Evolutionary conservation across 1,140 invertebrate species (phyloP), one percentile per base, ranked within the genome.

Genomic region (Hylyphantes graminicola): DNA sequence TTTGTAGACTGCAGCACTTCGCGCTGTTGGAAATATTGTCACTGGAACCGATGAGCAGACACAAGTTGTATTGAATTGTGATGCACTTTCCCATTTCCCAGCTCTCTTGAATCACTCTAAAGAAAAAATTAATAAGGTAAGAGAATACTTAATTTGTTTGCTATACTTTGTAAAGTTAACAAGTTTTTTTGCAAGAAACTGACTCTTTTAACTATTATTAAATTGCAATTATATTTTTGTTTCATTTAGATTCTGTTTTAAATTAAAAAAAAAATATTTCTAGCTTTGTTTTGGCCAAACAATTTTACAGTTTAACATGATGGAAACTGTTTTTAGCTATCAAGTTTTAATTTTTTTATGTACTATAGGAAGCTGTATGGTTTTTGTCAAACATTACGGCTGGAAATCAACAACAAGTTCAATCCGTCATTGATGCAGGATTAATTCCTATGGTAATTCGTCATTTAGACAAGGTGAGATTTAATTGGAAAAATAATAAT

Each of bases 21-120:
- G 98, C 87, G 98, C 98, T 13, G 96, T 99, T 15, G 98, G 98
- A 48, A 99, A 99, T 91, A 99, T 99, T 88, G 98, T 99, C 0
- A 99, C 98, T 13, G 98, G 98, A 21, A 98, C 97, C 0, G 98
- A 99, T 90, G 97, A 99, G 86, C 98, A 99, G 90, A 99, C 98
- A 9, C 98, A 99, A 91, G 91, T 95, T 72, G 97, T 98, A 51
- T 92, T 98, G 64, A 96, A 97, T 89, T 96, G 94, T 90, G 96
- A 96, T 87, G 98, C 97, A 17, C 92, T 99, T 11, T 94, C 94
- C 74, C 96, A 99, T 90, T 92, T 98, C 74, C 91, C 92, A 8
- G 88, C 90, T 11, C 91, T 99, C 11, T 90, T 99, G 15, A 90
- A 92, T 61, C 95, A 97, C 88, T 89, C 89, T 7, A 95, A 95